These are phyloP conservation scores for Ganaspis brasiliensis DNA, from an alignment of 2,888 invertebrate species.

Conservation along the genomic window DNA sequence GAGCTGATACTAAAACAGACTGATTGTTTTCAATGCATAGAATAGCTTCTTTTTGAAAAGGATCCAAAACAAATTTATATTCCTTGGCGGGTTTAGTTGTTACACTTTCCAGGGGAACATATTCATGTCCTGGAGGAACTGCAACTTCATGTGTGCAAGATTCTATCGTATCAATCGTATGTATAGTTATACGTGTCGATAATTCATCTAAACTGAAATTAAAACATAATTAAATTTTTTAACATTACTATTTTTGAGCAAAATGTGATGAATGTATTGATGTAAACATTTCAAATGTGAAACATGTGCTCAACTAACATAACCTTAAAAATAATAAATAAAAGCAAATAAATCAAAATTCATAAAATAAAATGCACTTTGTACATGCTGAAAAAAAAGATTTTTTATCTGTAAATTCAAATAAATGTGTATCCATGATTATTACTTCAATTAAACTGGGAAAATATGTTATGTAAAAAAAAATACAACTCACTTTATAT, in stretches of 20 bases:
- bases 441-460: not conserved
- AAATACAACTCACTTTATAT: constrained; percentile 73
- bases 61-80: constrained; percentile 97
- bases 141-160: constrained; percentile 99
- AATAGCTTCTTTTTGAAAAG: constrained; percentile 98
- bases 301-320: not conserved
- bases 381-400: not conserved
- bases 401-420: not conserved
- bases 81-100: constrained; percentile 91
- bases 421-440: not conserved
- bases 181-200: constrained; percentile 91
- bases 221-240: constrained; percentile 47
- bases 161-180: constrained; percentile 93
- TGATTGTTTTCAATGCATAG: constrained; percentile 98
- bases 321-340: not conserved
- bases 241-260: constrained; percentile 4
- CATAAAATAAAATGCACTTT: not conserved
- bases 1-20: constrained; percentile 98
- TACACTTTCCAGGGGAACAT: constrained; percentile 84
- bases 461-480: not conserved
- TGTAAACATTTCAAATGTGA: not conserved
- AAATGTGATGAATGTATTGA: not conserved
- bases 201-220: constrained; percentile 87
- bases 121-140: constrained; percentile 93
- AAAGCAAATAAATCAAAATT: not conserved